Evolutionary conservation across 2,888 invertebrate species (phyloP).

Genomic region (Serrognathus titanus): DNA sequence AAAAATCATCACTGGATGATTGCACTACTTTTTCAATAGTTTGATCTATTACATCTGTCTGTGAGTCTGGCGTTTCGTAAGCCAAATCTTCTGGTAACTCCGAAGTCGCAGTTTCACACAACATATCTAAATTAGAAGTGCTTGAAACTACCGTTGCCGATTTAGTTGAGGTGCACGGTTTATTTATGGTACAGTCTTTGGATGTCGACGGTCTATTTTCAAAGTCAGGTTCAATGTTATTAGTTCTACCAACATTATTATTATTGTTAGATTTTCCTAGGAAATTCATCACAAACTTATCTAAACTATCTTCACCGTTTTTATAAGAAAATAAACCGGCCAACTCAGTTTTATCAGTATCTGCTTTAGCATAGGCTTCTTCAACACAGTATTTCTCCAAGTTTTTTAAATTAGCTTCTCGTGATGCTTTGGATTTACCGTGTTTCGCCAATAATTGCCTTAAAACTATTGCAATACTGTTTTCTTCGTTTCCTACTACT

Average conservation of each 20-base stretch:
- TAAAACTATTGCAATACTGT: conserved; percentile 8
- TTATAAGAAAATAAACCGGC: too few species aligned
- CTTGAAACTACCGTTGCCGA: background rate
- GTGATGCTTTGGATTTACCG: background rate
- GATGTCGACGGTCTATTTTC: background rate
- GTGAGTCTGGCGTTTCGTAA: background rate
- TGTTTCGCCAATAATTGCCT: conserved; percentile 10
- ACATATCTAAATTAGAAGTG: background rate
- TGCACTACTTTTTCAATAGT: too few species aligned
- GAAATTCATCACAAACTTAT: too few species aligned
- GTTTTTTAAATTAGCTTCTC: background rate
- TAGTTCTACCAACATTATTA: background rate
- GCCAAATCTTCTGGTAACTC: background rate
- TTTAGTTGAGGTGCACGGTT: background rate
- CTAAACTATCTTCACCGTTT: too few species aligned
- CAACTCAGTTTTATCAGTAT: background rate
- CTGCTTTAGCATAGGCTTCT: background rate
- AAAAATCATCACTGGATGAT: too few species aligned
- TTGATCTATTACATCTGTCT: too few species aligned
- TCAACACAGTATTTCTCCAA: background rate
- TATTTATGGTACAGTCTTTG: background rate
- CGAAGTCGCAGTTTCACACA: too few species aligned
- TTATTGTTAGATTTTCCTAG: too few species aligned
- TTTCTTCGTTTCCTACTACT: conserved; percentile 9
- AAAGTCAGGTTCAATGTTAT: background rate